These are phyloP conservation scores for Autographa gamma DNA, from an alignment of 2,888 invertebrate genomes.

Conservation along the genomic window DNA sequence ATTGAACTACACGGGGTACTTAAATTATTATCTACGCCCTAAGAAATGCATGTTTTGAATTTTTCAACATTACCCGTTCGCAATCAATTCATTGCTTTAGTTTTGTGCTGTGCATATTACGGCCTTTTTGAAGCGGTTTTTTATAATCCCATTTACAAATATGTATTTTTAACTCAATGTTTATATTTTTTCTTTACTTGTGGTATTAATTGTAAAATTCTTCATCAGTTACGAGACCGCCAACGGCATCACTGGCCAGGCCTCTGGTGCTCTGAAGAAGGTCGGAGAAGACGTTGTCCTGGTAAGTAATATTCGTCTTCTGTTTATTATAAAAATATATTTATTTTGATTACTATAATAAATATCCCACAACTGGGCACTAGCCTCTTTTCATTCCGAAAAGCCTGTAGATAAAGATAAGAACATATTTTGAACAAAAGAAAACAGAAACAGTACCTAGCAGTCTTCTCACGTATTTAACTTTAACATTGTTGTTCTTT, in stretches of 20 bases:
- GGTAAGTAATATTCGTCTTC: slow-evolving; percentile 62
- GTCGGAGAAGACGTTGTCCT: slow-evolving; percentile 70
- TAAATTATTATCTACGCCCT: neutral
- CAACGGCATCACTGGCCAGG: slow-evolving; percentile 88
- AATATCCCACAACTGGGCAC: no score
- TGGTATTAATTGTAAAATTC: slow-evolving; percentile 4
- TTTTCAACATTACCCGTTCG: no score
- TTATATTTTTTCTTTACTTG: neutral
- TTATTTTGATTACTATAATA: no score
- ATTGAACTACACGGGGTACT: no score
- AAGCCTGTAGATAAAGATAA: neutral
- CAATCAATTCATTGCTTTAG: no score
- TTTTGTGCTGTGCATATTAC: no score
- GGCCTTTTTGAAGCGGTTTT: no score
- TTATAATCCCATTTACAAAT: no score
- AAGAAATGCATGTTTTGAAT: neutral
- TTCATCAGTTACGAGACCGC: slow-evolving; percentile 87
- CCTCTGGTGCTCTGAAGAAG: slow-evolving; percentile 83
- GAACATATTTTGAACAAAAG: neutral
- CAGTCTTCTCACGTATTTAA: neutral
- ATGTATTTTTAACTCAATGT: no score
- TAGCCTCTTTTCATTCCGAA: no score
- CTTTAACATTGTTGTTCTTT: slow-evolving; percentile 19
- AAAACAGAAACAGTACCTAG: neutral
- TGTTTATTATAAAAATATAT: no score